These are phyloP conservation scores for Phenganax marumi DNA, from an alignment of 92 coral and sea anemone species.

Conservation along the genomic window DNA sequence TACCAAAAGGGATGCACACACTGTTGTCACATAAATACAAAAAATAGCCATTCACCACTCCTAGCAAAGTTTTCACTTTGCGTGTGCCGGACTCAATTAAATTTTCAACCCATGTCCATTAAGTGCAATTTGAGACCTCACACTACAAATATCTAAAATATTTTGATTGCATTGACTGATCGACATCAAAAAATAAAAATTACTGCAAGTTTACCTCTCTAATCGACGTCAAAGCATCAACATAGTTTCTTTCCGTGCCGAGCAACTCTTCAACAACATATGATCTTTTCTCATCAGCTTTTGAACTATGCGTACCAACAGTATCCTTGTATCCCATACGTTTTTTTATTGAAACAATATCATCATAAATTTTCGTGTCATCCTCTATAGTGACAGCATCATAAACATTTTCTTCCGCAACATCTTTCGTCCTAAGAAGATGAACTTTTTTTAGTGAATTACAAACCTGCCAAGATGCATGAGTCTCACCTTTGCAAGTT, in stretches of 20 bases:
- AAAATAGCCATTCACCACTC: too few relatives aligned
- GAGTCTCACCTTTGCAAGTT: too few relatives aligned
- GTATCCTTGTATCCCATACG: constrained; percentile 39
- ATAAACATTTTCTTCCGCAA: constrained; percentile 92
- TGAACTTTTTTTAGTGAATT: not conserved
- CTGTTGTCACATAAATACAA: too few relatives aligned
- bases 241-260: constrained; percentile 90
- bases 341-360: not conserved
- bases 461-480: too few relatives aligned
- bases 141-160: too few relatives aligned
- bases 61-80: too few relatives aligned
- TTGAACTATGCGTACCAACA: constrained; percentile 73
- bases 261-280: constrained; percentile 81
- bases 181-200: not conserved
- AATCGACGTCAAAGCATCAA: constrained; percentile 84
- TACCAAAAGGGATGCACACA: too few relatives aligned
- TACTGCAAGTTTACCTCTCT: constrained; percentile 60
- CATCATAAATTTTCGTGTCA: constrained; percentile 46
- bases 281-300: constrained; percentile 88
- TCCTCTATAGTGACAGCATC: constrained; percentile 96
- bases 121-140: too few relatives aligned
- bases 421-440: constrained; percentile 72
- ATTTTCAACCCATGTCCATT: too few relatives aligned
- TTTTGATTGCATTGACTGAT: too few relatives aligned
- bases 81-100: too few relatives aligned